Evolutionary conservation across 2,888 invertebrate genomes (phyloP), one percentile per base, ranked within the genome.

Genomic region (Imbricaverruca yamaguchii): DNA sequence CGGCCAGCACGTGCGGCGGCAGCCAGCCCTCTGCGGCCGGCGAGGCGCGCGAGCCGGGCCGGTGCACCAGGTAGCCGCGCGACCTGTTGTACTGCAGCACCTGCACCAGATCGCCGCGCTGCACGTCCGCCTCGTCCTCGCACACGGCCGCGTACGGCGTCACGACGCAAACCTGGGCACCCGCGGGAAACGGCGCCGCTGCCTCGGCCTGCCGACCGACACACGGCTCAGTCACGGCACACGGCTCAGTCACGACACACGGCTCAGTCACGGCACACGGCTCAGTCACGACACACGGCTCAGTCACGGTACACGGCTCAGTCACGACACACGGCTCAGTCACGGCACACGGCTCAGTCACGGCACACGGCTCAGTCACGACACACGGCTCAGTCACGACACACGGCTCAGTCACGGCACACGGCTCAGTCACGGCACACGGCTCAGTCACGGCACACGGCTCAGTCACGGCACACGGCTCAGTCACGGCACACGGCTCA

Each of bases 11-110:
- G 80, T 80, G 81, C 61, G 83, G 80, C 39, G 83, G 82, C 39
- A 83, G 83, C 83, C 83, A 83, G 23, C 83, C 83, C 74, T 83
- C 83, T 55, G 83, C 83, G 21, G 83, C 83, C 23, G 83, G 83
- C 61, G 83, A 82, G 67, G 57, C 80, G 39, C 80, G 80, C 25
- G 81, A 80, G 74, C 81, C 81, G 25, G 83, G 81, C 74, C 83
- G 80, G 80, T 83, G 82, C 56, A 83, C 82, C 56, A 83, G 80
- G 81, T 83, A 83, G 4, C 83, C 82, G 61, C 82, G 80, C 18
- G 80, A 61, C n/a, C 80, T 78, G 80, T 83, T 83, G 67, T 81
- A 83, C 74, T 81, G 81, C 39, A 83, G 78, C 53, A 83, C 82
- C 81, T 83, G 82, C 11, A 79, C 69, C 23, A 69, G 69, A 39